phyloP scores from a whole-genome alignment of 1,140 invertebrate genomes.

The Battus philenor region DNA sequence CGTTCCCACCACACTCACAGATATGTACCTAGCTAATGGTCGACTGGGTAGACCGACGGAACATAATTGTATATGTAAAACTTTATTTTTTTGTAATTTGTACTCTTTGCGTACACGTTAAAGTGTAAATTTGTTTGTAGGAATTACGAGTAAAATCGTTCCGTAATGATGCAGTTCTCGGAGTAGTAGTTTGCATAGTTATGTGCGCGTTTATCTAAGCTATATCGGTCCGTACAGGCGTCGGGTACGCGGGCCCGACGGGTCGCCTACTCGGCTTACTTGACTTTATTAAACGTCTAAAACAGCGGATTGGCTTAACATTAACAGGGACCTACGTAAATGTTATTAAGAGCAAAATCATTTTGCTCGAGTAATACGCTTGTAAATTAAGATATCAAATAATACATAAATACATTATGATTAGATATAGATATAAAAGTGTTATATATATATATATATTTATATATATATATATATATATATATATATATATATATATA shows the following conservation, averaged over 20 bases:
- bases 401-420: too few species aligned
- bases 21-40: slow-evolving; percentile 67
- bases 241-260: slow-evolving; percentile 30
- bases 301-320: slow-evolving; percentile 33
- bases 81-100: slow-evolving; percentile 21
- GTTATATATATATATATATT: too few species aligned
- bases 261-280: slow-evolving; percentile 26
- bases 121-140: slow-evolving; percentile 30
- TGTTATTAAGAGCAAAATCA: not conserved
- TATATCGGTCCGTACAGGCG: slow-evolving; percentile 54
- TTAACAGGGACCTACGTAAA: slow-evolving; percentile 1
- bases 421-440: too few species aligned
- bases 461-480: too few species aligned
- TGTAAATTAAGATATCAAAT: too few species aligned
- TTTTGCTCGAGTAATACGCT: not conserved
- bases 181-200: slow-evolving; percentile 66
- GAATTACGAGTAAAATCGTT: slow-evolving; percentile 26
- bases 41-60: slow-evolving; percentile 29
- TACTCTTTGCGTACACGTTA: slow-evolving; percentile 14
- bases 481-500: too few species aligned
- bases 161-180: slow-evolving; percentile 14
- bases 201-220: slow-evolving; percentile 68
- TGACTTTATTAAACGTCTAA: slow-evolving; percentile 40
- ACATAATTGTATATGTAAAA: slow-evolving; percentile 21
- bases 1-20: slow-evolving; percentile 63